Evolutionary conservation across 2,797 vertebrate species (phyloP).

Genomic region (Takifugu ocellatus): DNA sequence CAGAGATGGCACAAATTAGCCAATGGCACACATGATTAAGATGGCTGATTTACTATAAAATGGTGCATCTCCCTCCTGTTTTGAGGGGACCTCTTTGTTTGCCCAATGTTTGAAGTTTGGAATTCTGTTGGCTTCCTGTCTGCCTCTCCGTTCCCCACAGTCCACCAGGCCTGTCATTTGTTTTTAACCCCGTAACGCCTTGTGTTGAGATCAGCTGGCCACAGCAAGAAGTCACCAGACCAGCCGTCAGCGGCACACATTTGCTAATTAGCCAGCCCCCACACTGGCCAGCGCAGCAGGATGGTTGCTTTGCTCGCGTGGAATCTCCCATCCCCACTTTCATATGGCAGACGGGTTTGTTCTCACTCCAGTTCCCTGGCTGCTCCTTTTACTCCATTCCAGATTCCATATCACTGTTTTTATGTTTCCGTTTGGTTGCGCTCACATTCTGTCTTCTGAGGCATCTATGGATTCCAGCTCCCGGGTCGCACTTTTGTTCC

Average conservation of each 20-base stretch:
- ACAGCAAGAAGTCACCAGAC: slow-evolving; percentile 38
- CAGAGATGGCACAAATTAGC: too few relatives aligned
- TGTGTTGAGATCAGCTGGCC: slow-evolving; percentile 45
- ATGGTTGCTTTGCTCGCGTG: slow-evolving; percentile 38
- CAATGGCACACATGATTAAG: too few relatives aligned
- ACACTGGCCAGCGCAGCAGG: slow-evolving; percentile 45
- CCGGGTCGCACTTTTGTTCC: slow-evolving; percentile 23
- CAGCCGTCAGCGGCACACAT: slow-evolving; percentile 36
- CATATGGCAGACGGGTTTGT: slow-evolving; percentile 33
- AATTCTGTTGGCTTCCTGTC: slow-evolving; percentile 14
- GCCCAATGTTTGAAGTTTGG: slow-evolving; percentile 4
- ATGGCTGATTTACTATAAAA: too few relatives aligned
- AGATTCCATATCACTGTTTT: slow-evolving; percentile 19
- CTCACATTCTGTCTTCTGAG: slow-evolving; percentile 48
- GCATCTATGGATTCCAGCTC: slow-evolving; percentile 41
- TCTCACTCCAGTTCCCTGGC: slow-evolving; percentile 29
- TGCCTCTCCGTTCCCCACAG: slow-evolving; percentile 3
- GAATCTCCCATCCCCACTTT: slow-evolving; percentile 19
- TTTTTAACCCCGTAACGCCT: slow-evolving; percentile 18
- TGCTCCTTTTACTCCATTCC: slow-evolving; percentile 17
- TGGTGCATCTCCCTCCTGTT: too few relatives aligned
- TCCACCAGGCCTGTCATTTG: not conserved
- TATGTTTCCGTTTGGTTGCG: slow-evolving; percentile 23
- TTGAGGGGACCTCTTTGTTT: slow-evolving; percentile 9
- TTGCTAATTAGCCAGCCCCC: slow-evolving; percentile 65